Percentiles rank a stretch among this genome's conserved stretches.
Evolutionary conservation across 2,888 invertebrate species (phyloP).

Genomic region (Nymphalis c-album): DNA sequence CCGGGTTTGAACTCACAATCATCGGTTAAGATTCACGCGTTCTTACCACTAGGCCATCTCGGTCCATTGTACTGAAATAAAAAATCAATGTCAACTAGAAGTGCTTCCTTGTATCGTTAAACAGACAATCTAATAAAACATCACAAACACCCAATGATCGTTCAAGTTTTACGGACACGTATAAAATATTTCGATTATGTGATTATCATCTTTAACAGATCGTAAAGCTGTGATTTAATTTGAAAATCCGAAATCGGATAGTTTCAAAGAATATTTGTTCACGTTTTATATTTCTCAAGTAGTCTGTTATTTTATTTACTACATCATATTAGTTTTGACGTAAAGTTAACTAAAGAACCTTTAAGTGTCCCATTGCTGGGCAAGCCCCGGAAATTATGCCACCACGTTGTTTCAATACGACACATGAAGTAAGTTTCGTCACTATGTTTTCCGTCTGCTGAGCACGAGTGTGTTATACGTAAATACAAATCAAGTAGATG

Average conservation of each 20-base stretch:
- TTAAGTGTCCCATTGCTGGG: no score
- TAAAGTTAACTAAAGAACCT: no score
- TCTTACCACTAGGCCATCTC: no score
- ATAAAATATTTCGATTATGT: not conserved
- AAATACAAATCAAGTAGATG: no score
- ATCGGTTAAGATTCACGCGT: no score
- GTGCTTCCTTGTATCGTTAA: not conserved
- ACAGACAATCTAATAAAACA: constrained; percentile 5
- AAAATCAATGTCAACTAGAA: not conserved
- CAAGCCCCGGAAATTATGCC: no score
- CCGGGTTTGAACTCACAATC: no score
- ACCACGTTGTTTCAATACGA: no score
- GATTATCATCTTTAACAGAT: not conserved
- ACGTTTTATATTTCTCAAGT: not conserved
- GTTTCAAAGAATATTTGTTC: not conserved
- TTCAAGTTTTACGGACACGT: not conserved
- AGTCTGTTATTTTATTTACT: not conserved
- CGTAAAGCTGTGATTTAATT: not conserved
- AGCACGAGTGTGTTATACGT: no score
- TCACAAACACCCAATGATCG: constrained; percentile 1
- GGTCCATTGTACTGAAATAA: not conserved
- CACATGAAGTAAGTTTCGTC: no score
- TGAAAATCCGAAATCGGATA: not conserved
- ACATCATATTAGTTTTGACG: no score
- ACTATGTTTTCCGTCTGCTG: no score